These are phyloP conservation scores for Apodemia zela DNA, from an alignment of 2,888 invertebrate species.

Conservation along the genomic window DNA sequence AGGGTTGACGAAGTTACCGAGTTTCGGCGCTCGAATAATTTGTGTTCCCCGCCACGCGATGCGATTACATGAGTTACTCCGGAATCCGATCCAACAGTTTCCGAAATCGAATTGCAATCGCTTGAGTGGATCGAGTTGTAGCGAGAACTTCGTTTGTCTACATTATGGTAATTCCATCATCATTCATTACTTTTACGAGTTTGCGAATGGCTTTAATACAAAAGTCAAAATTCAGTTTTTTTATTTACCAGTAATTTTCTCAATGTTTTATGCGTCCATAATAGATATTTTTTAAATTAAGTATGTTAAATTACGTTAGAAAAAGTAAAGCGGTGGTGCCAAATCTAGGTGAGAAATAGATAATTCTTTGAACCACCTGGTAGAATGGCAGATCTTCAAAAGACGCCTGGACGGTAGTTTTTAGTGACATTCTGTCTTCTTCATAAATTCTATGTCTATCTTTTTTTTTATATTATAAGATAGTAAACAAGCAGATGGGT, in stretches of 20 bases:
- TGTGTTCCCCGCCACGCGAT: conserved; percentile 70
- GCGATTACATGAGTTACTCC: conserved; percentile 65
- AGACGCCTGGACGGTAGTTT: too few species aligned
- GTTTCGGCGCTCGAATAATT: conserved; percentile 75
- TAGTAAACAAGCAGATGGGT: too few species aligned
- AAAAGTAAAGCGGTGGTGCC: too few species aligned
- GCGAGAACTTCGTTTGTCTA: conserved; percentile 52
- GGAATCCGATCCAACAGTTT: conserved; percentile 64
- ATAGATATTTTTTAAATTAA: too few species aligned
- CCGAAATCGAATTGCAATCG: conserved; percentile 61
- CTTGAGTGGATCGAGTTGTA: conserved; percentile 48
- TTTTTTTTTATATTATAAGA: too few species aligned
- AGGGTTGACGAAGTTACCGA: conserved; percentile 74
- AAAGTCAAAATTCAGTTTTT: neutral
- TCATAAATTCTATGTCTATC: too few species aligned
- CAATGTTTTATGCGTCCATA: neutral
- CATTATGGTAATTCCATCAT: conserved; percentile 35
- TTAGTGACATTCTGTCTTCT: too few species aligned
- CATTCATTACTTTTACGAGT: conserved; percentile 13
- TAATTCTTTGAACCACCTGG: too few species aligned
- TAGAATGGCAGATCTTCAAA: too few species aligned
- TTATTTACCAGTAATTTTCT: neutral
- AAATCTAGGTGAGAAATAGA: too few species aligned
- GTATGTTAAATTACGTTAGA: too few species aligned
- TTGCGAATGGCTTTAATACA: neutral